Evolutionary conservation across 1,140 invertebrate genomes (phyloP), one percentile per base, ranked within the genome.

Genomic region (Pseudobourletiella spinata): DNA sequence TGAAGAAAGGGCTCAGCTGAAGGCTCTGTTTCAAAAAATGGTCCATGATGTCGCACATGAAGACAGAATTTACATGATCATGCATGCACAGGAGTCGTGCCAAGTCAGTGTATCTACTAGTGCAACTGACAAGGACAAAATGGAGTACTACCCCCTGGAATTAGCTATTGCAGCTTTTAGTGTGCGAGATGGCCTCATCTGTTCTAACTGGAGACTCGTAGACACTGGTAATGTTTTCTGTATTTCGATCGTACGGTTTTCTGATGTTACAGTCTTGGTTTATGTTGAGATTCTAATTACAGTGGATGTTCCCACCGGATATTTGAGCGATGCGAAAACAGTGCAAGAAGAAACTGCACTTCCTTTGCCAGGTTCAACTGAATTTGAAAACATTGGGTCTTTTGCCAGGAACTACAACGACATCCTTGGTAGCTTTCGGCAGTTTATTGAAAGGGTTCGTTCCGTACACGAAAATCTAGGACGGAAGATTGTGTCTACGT

Each of bases 201-300:
- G 24, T 0, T 15, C 16, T 32, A 63, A 50, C 26, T 64, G 62
- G 59, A 61, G 42, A n/a, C 28, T 70, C 2, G 43, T 70, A 26
- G 60, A 70, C 42, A 67, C 65, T 50, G 29, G 68, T 66, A 62
- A 56, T 18, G 25, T n/a, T n/a, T n/a, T n/a, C n/a, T n/a, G n/a
- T n/a, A n/a, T n/a, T n/a, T 22, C 26, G 26, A 6, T 30, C 20
- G 11, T 26, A 8, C 30, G n/a, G 32, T 60, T 8, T 60, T 3
- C 25, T 29, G 2, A 51, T 60, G n/a, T 8, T 50, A 18, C 25
- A 15, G 11, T 20, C 1, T 50, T 18, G 26, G 24, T 35, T 61
- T 24, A 43, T 24, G 6, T 25, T 54, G 50, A 29, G 4, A n/a
- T 42, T 32, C 32, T 2, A 51, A 42, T 8, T 32, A 39, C 25